Conservation (phyloP, 2,797 vertebrate species). For the Falco cherrug region DNA sequence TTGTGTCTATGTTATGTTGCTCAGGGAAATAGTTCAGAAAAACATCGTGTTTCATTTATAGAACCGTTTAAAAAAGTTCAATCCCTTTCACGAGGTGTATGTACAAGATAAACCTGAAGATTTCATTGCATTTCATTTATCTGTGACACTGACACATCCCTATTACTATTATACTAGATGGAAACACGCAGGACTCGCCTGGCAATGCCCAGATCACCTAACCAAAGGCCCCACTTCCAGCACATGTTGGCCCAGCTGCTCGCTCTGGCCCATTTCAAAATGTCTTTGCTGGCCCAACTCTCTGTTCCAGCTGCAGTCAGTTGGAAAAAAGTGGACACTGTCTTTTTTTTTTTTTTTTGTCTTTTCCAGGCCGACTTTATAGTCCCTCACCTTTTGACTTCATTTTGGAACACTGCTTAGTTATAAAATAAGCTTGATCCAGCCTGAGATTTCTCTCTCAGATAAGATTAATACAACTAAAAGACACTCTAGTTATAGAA, state of each 20-base stretch:
- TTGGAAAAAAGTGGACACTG: background rate
- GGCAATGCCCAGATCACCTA: background rate
- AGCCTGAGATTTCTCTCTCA: conserved; percentile 17
- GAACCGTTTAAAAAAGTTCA: background rate
- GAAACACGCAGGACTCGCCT: background rate
- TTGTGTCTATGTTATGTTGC: background rate
- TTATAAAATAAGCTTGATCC: conserved; percentile 25
- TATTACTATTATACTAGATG: background rate
- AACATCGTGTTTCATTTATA: background rate
- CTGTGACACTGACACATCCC: background rate
- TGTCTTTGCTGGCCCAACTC: background rate
- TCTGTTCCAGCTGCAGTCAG: background rate
- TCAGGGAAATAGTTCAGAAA: background rate
- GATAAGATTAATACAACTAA: background rate
- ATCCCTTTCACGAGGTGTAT: background rate
- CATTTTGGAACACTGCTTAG: background rate
- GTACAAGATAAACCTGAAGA: background rate
- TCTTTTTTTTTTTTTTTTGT: background rate
- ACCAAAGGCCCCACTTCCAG: background rate
- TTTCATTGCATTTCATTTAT: background rate
- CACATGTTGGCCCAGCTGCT: rapidly evolving
- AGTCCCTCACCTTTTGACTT: conserved; percentile 27
- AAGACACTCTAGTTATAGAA: conserved; percentile 6
- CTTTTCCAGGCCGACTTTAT: background rate
- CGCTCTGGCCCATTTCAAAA: background rate